Evolutionary conservation across 2,797 vertebrate genomes (phyloP).

Genomic region (Acrocephalus scirpaceus): DNA sequence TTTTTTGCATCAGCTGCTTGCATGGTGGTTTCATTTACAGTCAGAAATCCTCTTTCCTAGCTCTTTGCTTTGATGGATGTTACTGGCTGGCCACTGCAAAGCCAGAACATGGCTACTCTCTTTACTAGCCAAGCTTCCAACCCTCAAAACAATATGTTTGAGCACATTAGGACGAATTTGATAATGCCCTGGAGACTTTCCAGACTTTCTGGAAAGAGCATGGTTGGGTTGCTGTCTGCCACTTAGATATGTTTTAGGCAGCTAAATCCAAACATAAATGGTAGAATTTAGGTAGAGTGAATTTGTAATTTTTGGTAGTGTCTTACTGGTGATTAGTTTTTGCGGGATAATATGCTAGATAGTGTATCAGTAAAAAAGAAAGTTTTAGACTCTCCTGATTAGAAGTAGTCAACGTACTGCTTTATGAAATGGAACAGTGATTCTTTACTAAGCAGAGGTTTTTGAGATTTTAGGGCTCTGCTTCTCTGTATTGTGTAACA

Average conservation of each 20-base stretch:
- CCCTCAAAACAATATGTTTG: neutral
- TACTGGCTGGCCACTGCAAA: neutral
- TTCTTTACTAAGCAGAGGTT: neutral
- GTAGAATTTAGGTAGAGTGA: neutral
- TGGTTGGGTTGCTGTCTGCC: neutral
- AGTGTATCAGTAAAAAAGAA: neutral
- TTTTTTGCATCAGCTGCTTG: neutral
- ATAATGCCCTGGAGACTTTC: neutral
- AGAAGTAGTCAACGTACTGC: neutral
- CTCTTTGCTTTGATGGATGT: neutral
- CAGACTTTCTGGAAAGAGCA: neutral
- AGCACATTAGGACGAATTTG: neutral
- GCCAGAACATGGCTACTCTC: neutral
- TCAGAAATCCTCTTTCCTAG: neutral
- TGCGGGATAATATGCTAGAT: neutral
- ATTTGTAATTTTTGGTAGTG: neutral
- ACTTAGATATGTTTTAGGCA: neutral
- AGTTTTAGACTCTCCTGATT: neutral
- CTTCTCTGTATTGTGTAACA: neutral
- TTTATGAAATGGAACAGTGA: neutral
- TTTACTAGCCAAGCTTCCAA: neutral
- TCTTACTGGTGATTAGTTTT: neutral
- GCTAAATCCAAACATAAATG: neutral
- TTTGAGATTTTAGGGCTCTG: neutral
- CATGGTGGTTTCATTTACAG: neutral